Evolutionary conservation across 1,140 invertebrate genomes (phyloP).

Genomic region (Coenobita brevimanus): DNA sequence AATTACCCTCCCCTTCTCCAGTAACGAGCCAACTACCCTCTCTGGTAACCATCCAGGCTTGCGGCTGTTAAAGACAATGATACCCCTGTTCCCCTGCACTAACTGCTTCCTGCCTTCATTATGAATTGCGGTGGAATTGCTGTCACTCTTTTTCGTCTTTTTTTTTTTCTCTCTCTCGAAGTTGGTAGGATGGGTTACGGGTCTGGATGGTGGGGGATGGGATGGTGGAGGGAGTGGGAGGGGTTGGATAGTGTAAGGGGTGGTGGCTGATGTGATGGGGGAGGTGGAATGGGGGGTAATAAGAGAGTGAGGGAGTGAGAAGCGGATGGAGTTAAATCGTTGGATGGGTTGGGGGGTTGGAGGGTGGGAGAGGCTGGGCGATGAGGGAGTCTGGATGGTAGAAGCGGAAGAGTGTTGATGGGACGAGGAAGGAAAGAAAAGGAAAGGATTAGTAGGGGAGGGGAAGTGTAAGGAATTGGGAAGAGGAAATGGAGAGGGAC

Average conservation of each 20-base stretch:
- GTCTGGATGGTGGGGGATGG: background rate
- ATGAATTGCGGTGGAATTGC: too few relatives aligned
- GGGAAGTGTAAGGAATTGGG: background rate
- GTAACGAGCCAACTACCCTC: slow-evolving; percentile 36
- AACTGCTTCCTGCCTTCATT: slow-evolving; percentile 9
- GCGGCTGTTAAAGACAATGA: slow-evolving; percentile 14
- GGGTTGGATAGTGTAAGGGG: background rate
- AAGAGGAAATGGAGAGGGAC: background rate
- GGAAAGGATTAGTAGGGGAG: background rate
- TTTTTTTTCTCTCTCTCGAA: background rate
- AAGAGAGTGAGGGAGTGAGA: background rate
- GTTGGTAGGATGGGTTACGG: background rate
- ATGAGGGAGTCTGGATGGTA: background rate
- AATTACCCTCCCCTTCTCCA: slow-evolving; percentile 3
- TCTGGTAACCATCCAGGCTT: background rate
- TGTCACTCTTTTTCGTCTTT: background rate
- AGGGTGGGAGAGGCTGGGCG: background rate
- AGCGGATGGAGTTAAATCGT: background rate
- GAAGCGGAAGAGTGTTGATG: background rate
- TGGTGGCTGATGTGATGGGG: too few relatives aligned
- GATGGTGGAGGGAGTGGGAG: background rate
- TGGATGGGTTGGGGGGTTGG: background rate
- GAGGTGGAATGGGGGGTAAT: too few relatives aligned
- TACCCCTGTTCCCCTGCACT: background rate
- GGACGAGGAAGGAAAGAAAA: background rate